Evolutionary conservation across 2,797 vertebrate genomes (phyloP).

Genomic region (Rhynchotus rufescens): DNA sequence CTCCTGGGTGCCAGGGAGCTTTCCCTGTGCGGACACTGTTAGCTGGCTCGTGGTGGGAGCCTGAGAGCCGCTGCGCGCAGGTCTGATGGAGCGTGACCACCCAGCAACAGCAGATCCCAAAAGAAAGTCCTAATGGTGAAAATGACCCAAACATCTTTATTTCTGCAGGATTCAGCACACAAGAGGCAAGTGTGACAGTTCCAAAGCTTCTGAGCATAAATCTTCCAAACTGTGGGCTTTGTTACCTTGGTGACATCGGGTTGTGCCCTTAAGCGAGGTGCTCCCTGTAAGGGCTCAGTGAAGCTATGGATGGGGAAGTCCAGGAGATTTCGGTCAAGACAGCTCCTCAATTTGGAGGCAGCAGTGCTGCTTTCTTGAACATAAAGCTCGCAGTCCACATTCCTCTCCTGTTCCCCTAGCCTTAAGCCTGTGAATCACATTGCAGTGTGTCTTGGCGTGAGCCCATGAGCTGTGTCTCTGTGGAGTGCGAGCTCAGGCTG

Average conservation of each 20-base stretch:
- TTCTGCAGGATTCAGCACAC: background rate
- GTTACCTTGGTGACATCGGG: background rate
- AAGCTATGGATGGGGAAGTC: background rate
- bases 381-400: background rate
- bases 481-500: background rate
- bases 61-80: rapidly evolving
- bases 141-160: background rate
- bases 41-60: background rate
- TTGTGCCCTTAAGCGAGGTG: background rate
- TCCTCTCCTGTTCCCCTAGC: rapidly evolving
- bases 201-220: background rate
- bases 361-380: background rate
- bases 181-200: background rate
- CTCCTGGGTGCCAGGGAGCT: background rate
- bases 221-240: background rate
- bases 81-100: background rate
- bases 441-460: background rate
- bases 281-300: rapidly evolving
- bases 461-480: background rate
- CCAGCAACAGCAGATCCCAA: background rate
- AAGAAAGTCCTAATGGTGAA: background rate
- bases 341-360: too few species aligned
- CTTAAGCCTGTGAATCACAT: background rate
- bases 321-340: background rate
- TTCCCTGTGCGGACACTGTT: background rate